phyloP scores from a whole-genome alignment of 2,113 vertebrate species.

The Melanotaenia duboulayi region DNA sequence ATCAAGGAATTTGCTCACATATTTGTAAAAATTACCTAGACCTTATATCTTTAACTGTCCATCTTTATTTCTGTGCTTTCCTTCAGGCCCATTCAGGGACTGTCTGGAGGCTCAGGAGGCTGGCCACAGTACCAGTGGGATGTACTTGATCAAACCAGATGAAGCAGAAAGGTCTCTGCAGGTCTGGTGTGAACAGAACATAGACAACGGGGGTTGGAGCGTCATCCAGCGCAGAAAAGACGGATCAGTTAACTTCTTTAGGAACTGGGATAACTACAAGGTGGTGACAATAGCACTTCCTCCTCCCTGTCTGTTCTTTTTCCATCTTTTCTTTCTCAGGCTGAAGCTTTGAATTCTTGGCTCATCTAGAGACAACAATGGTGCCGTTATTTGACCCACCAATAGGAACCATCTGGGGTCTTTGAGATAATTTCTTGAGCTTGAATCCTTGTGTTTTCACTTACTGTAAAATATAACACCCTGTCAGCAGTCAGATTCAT shows the following conservation, averaged over 20 bases:
- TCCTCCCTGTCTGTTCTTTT: conserved; percentile 6
- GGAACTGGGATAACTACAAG: conserved; percentile 99
- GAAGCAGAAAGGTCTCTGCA: conserved; percentile 88
- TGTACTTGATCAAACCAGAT: conserved; percentile 93
- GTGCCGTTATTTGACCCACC: conserved; percentile 30
- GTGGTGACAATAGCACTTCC: conserved; percentile 77
- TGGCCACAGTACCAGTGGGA: conserved; percentile 89
- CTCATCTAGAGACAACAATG: conserved; percentile 47
- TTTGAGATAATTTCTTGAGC: conserved; percentile 42
- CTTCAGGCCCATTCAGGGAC: conserved; percentile 93
- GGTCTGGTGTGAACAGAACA: conserved; percentile 94
- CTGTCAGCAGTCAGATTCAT: conserved; percentile 59
- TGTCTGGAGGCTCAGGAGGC: conserved; percentile 92
- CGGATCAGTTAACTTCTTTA: conserved; percentile 97
- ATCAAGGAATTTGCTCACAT: too few species aligned
- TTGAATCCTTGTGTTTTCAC: conserved; percentile 64
- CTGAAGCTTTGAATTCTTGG: conserved; percentile 11
- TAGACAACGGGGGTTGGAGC: conserved; percentile 97
- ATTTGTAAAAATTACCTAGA: too few species aligned
- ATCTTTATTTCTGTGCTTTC: conserved; percentile 35
- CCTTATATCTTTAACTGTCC: conserved; percentile 10
- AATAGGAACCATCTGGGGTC: conserved; percentile 40
- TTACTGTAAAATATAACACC: conserved; percentile 56
- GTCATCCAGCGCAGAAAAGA: conserved; percentile 95
- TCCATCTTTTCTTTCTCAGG: conserved; percentile 10